Percentiles rank a stretch among this genome's conserved stretches.
Evolutionary conservation across 2,888 invertebrate species (phyloP).

Genomic region (Stictocephala bisonia): DNA sequence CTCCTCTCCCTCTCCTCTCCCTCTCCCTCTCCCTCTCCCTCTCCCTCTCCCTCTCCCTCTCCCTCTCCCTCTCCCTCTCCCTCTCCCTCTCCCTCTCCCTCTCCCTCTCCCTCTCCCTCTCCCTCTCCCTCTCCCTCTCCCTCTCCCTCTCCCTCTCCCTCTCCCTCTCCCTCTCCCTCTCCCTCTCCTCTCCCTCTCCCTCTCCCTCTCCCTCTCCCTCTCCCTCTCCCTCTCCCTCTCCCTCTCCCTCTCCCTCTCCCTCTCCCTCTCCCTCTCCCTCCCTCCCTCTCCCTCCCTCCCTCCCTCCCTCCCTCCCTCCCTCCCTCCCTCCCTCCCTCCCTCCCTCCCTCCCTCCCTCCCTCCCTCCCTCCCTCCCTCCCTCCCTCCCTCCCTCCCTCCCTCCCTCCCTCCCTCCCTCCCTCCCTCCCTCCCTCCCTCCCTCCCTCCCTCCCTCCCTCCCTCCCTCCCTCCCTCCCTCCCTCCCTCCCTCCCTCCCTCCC

Average conservation of each 20-base stretch:
- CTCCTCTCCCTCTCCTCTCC: not conserved
- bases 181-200: not conserved
- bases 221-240: not conserved
- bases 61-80: not conserved
- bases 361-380: not conserved
- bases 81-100: not conserved
- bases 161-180: not conserved
- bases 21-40: not conserved
- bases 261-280: slow-evolving; percentile 2
- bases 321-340: too few species aligned
- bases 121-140: not conserved
- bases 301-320: too few species aligned
- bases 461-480: slow-evolving; percentile 12
- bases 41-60: not conserved
- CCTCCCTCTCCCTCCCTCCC: too few species aligned
- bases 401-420: not conserved
- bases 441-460: slow-evolving; percentile 9
- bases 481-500: not conserved
- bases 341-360: not conserved
- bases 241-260: slow-evolving; percentile 23
- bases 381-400: not conserved
- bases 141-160: not conserved
- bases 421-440: not conserved
- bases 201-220: not conserved
- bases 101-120: not conserved